Percentiles rank a stretch among this genome's conserved stretches.
Evolutionary conservation across 2,888 invertebrate genomes (phyloP).

Genomic region (Laothoe populi): DNA sequence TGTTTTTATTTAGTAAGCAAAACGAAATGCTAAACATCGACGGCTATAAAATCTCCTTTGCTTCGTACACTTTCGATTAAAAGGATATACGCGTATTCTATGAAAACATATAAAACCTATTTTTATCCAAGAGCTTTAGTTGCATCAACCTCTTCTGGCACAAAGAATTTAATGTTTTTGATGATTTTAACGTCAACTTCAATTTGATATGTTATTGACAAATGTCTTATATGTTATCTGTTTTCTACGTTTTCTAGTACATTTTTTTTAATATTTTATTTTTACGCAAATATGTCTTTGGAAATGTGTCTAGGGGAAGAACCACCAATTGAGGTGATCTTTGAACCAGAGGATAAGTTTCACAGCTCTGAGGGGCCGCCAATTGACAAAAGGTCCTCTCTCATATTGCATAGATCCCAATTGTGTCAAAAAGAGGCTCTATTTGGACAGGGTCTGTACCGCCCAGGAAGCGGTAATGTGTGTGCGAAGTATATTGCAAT

Average conservation of each 20-base stretch:
- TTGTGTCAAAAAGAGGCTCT: conserved; percentile 45
- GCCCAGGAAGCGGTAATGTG: conserved; percentile 63
- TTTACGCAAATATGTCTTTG: conserved; percentile 35
- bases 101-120: conserved; percentile 1
- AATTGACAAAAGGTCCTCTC: conserved; percentile 68
- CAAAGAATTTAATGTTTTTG: not conserved
- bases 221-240: conserved; percentile 8
- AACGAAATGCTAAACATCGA: not conserved
- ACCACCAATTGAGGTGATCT: conserved; percentile 30
- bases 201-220: not conserved
- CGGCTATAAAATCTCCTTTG: conserved; percentile 2
- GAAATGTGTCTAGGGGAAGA: conserved; percentile 28
- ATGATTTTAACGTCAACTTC: not conserved
- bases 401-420: conserved; percentile 45
- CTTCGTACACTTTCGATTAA: conserved; percentile 7
- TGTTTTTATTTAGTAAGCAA: conserved; percentile 25
- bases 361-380: conserved; percentile 63
- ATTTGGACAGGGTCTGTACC: conserved; percentile 51
- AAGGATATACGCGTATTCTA: conserved; percentile 21
- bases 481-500: conserved; percentile 60
- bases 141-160: not conserved
- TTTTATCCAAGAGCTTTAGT: not conserved
- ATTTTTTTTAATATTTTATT: conserved; percentile 9
- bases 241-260: not conserved
- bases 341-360: conserved; percentile 38